Percentiles rank a stretch among this genome's conserved stretches.
phyloP scores from a whole-genome alignment of 2,113 vertebrate genomes.

The Euleptes europaea region DNA sequence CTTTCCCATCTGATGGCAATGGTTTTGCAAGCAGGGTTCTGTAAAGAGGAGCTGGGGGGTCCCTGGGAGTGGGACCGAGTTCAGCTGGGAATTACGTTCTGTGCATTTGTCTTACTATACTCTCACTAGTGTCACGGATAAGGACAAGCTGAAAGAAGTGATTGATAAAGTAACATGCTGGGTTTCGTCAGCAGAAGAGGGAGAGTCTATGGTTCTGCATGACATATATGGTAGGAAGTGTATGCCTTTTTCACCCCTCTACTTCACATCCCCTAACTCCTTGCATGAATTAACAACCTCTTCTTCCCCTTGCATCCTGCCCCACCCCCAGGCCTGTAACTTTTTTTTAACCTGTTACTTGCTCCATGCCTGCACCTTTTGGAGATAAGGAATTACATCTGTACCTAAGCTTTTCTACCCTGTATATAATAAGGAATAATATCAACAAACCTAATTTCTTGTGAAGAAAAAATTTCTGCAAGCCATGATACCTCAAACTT shows the following conservation, averaged over 20 bases:
- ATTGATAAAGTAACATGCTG: conserved; percentile 75
- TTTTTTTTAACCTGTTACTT: not conserved
- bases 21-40: not conserved
- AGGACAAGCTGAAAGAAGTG: conserved; percentile 70
- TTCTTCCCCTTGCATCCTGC: not conserved
- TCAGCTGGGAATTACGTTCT: not conserved
- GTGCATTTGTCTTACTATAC: not conserved
- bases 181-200: conserved; percentile 71
- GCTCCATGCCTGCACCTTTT: not conserved
- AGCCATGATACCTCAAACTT: not conserved
- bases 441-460: not conserved
- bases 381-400: not conserved
- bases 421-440: not conserved
- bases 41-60: not conserved
- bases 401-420: not conserved
- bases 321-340: not conserved
- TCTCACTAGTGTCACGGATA: conserved; percentile 53
- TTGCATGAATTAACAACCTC: not conserved
- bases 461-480: not conserved
- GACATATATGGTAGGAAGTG: conserved; percentile 68
- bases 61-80: not conserved
- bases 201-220: conserved; percentile 68
- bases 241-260: not conserved
- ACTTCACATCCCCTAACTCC: not conserved
- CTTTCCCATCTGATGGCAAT: not conserved